phyloP scores from a whole-genome alignment of 2,797 vertebrate species.

The Phylloscopus collybita region DNA sequence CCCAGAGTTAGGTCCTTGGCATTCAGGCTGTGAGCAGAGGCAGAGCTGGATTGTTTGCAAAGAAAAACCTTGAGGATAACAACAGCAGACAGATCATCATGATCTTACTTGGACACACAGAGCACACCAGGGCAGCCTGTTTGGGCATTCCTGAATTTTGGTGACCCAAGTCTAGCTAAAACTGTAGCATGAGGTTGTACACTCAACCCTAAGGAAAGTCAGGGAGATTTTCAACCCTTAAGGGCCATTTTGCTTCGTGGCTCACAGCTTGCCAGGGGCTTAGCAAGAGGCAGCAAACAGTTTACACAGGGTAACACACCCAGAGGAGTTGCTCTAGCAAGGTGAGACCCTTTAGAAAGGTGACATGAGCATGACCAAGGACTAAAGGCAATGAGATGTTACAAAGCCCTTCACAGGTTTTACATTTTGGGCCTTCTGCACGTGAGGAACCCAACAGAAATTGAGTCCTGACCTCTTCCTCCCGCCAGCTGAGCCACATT shows the following conservation, averaged over 20 bases:
- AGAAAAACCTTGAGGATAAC: neutral
- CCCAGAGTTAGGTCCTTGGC: neutral
- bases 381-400: neutral
- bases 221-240: neutral
- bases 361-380: neutral
- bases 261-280: neutral
- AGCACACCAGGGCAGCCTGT: neutral
- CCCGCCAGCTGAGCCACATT: neutral
- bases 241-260: neutral
- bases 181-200: neutral
- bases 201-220: neutral
- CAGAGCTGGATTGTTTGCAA: neutral
- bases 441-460: accelerated
- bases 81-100: accelerated
- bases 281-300: neutral
- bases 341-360: neutral
- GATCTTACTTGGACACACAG: neutral
- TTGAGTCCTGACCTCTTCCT: neutral
- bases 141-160: neutral
- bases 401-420: neutral
- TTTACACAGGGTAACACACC: neutral
- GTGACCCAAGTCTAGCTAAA: neutral
- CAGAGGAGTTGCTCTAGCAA: neutral
- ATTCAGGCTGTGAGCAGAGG: neutral
- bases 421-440: neutral